A percentile compares a stretch with the other conserved stretches of the same genome.
phyloP scores from a whole-genome alignment of 2,113 vertebrate genomes.

The Accipiter cooperii region DNA sequence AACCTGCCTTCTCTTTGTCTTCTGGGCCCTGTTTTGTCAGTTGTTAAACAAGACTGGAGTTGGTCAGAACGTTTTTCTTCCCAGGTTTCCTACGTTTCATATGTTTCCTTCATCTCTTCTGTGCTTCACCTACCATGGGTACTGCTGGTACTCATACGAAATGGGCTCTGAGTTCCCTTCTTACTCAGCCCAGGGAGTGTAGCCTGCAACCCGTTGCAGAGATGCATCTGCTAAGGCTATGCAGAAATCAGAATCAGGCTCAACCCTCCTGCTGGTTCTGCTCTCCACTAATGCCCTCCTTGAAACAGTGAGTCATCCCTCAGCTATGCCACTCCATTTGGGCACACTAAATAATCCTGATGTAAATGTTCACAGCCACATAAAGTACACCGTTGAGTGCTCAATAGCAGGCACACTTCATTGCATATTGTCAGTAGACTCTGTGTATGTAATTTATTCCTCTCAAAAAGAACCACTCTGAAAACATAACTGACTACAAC shows the following conservation, averaged over 20 bases:
- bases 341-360: constrained; percentile 3
- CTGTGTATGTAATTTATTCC: background rate
- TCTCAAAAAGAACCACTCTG: background rate
- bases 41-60: background rate
- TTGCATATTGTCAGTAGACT: background rate
- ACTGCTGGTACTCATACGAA: background rate
- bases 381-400: background rate
- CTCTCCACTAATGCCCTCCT: background rate
- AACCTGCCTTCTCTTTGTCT: background rate
- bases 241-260: background rate
- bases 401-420: background rate
- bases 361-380: constrained; percentile 21
- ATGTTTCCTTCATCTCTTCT: background rate
- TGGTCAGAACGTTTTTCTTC: background rate
- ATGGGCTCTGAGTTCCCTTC: background rate
- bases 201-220: background rate
- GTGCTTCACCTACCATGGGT: background rate
- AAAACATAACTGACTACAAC: background rate
- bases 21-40: background rate
- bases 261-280: background rate
- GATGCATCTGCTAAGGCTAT: background rate
- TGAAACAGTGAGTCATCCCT: background rate
- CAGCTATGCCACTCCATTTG: background rate
- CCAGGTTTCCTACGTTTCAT: background rate
- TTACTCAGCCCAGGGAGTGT: accelerated